Conservation (phyloP, 2,113 vertebrate species). For the Oreocharis arfaki region DNA sequence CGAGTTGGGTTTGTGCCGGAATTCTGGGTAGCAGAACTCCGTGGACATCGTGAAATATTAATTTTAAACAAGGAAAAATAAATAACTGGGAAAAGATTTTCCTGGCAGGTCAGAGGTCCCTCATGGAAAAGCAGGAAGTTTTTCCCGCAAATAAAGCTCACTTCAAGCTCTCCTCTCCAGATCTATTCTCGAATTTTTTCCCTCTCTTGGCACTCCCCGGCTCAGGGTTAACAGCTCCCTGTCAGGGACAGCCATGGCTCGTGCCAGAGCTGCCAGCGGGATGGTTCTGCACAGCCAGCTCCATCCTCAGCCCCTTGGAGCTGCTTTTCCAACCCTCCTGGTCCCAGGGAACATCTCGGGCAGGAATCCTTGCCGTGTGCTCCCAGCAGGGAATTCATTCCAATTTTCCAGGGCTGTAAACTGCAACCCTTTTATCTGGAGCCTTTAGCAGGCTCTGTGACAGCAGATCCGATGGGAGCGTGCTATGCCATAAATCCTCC, state of each 20-base stretch:
- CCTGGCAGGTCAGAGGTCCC: accelerated
- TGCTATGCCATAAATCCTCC: neutral
- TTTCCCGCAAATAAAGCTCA: neutral
- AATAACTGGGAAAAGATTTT: neutral
- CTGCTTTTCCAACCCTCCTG: neutral
- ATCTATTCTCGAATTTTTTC: accelerated
- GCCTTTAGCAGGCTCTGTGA: neutral
- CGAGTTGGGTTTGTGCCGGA: accelerated
- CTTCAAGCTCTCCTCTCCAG: neutral
- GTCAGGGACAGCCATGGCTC: too few species aligned
- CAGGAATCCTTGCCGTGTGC: neutral
- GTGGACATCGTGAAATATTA: accelerated
- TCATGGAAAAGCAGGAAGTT: neutral
- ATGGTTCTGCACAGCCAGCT: accelerated
- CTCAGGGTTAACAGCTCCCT: accelerated
- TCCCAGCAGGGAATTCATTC: neutral
- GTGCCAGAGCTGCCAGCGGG: neutral
- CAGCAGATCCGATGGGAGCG: neutral
- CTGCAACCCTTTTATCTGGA: slow-evolving; percentile 3
- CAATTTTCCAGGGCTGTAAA: slow-evolving; percentile 7
- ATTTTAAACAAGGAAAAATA: neutral
- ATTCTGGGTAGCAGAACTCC: neutral
- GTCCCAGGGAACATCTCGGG: neutral
- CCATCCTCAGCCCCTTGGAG: accelerated
- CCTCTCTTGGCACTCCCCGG: accelerated